Base-by-base conservation (phyloP, 1,140 invertebrate species). In the Choristoneura fumiferana region DNA sequence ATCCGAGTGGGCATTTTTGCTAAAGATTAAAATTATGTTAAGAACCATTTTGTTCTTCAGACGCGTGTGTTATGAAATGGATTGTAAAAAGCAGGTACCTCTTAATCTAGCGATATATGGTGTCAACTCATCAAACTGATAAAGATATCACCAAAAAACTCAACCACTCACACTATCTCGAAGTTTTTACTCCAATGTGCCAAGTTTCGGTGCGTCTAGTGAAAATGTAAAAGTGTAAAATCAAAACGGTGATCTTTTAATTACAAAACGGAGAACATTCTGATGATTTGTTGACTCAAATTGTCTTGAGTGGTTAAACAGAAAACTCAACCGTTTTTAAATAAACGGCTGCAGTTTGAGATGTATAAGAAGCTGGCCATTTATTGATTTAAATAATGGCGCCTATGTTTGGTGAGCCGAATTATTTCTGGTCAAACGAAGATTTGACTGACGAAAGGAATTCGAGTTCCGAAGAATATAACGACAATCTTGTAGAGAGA, bases 211-310 rank as follows among this genome's bases (percentile, higher is more conserved):
- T 22, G 43, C 8, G n/a, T 49, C 14, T 8, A 12, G 18, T 49
- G 29, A 49, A 49, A 22, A 43, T 43, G 40, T 43, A 61, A 43
- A 52, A 13, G 2, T 56, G 53, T 45, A 34, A 57, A 17, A 43
- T n/a, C n/a, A 34, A 63, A 61, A 53, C 29, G 54, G 57, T 67
- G 57, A 69, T 56, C 12, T 29, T 29, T 10, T 18, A 54, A 37
- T 22, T 60, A 60, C 56, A 15, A 35, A 12, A n/a, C n/a, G n/a
- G n/a, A n/a, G 34, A 57, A 57, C 71, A 74, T 71, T 83, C 74
- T 57, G 66, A 71, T 70, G 71, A 75, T 71, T 83, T 83, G 76
- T 68, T 57, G 13, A n/a, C 36, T 60, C 67, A 73, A 83, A 72
- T 72, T 76, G 71, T 60, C 70, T 58, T 45, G 76, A 83, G 80